Base-by-base conservation (phyloP, 2,113 vertebrate genomes). In the Aptenodytes forsteri region DNA sequence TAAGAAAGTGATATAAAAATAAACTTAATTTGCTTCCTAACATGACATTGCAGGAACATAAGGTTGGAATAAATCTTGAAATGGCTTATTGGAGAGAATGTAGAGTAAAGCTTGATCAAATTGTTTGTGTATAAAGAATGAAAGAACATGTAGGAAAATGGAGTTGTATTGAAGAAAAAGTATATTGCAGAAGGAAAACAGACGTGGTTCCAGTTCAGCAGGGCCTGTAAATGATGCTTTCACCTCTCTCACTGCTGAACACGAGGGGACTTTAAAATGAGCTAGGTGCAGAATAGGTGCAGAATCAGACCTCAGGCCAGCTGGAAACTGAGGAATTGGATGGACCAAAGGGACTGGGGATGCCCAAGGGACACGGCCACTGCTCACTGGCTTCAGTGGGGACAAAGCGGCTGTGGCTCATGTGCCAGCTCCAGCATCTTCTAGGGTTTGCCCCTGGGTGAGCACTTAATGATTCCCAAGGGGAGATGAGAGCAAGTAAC, bases 141-240 rank as follows among this genome's bases (percentile, higher is more conserved):
- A 95, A 91, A 79, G 65, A 90, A 50, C 8, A 9, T 25, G 32
- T 6, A 91, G 71, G 81, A 66, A 94, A 90, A 78, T 82, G 36
- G 81, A 97, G 58, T 19, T 82, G 19, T 83, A 67, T 7, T 50
- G 76, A 81, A 96, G 73, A 66, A 91, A 93, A 70, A 62, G 14
- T 36, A 32, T 62, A 82, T 71, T 93, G 34, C 58, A 88, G 73
- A 88, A 59, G 67, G 75, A 80, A 97, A 91, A 91, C 27, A 96
- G 93, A 88, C 72, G 79, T 55, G 75, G 93, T 93, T 95, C 81
- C 70, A 80, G 75, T 58, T 97, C 84, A 96, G 78, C 82, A 90
- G 91, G 88, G 58, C 54, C 71, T 93, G 78, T 30, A 88, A 93
- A 64, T 13, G 61, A 7, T 81, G 66, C 75, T 90, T 93, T 89